A percentile compares a stretch with the other conserved stretches of the same genome.
Evolutionary conservation across 2,113 vertebrate species (phyloP).

Genomic region (Proteles cristata): DNA sequence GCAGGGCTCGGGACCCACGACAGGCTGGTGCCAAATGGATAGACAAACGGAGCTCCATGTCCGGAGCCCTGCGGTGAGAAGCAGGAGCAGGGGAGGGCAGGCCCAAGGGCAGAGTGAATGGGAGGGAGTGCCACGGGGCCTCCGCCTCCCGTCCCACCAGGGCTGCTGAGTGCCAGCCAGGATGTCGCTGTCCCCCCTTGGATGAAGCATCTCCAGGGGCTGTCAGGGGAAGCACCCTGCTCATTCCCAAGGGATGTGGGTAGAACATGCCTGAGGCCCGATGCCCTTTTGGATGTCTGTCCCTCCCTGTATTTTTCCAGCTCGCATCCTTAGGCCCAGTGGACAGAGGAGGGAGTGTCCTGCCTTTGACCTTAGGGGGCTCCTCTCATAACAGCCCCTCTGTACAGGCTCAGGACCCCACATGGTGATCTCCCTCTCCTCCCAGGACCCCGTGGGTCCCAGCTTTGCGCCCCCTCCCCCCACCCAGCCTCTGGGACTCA

Average conservation of each 20-base stretch:
- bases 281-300: too few relatives aligned
- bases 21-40: too few relatives aligned
- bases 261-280: rapidly evolving
- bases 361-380: neutral
- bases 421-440: too few relatives aligned
- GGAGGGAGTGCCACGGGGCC: neutral
- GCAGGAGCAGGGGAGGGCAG: neutral
- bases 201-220: neutral
- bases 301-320: neutral
- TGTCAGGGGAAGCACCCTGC: rapidly evolving
- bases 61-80: neutral
- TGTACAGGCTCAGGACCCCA: neutral
- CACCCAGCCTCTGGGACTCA: rapidly evolving
- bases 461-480: too few relatives aligned
- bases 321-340: too few relatives aligned
- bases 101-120: neutral
- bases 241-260: neutral
- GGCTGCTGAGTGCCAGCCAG: too few relatives aligned
- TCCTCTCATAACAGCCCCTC: neutral
- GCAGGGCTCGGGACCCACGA: neutral
- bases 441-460: neutral
- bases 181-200: rapidly evolving
- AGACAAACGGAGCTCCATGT: neutral
- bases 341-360: neutral
- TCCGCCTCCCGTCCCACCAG: neutral